Percentiles rank a stretch among this genome's conserved stretches.
Evolutionary conservation across 2,113 vertebrate genomes (phyloP).

Genomic region (Calyptomena viridis): DNA sequence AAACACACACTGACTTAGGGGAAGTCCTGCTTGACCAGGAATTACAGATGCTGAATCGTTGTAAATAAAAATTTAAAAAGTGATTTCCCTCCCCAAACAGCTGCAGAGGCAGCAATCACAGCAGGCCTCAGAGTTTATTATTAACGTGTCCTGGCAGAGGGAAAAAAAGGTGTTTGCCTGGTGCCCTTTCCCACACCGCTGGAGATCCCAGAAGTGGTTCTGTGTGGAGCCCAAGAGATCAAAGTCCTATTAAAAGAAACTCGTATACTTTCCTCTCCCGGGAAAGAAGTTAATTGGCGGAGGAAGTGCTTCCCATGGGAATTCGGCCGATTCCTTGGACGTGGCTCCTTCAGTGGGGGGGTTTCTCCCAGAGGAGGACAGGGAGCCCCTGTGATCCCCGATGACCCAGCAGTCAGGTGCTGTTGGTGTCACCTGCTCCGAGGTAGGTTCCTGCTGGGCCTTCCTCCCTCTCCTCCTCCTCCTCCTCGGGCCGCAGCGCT

Average conservation of each 20-base stretch:
- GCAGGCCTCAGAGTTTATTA: not conserved
- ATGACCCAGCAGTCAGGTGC: not conserved
- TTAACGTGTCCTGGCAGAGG: not conserved
- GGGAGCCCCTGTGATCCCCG: not conserved
- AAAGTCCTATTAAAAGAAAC: slow-evolving; percentile 56
- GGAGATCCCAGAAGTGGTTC: not conserved
- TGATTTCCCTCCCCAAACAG: not conserved
- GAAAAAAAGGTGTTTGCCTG: not conserved
- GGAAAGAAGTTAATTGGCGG: not conserved
- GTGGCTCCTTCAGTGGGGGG: not conserved
- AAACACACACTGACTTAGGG: not conserved
- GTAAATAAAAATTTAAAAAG: not conserved
- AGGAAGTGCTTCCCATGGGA: not conserved
- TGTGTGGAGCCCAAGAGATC: not conserved
- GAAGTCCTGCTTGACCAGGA: not conserved
- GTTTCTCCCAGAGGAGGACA: not conserved
- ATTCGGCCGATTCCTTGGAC: not conserved
- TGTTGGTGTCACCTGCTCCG: not conserved
- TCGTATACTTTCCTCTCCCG: not conserved
- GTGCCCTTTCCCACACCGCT: slow-evolving; percentile 3
- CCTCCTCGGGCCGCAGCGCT: not conserved
- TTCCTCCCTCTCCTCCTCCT: not conserved
- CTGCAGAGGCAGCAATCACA: not conserved
- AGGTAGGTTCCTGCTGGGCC: slow-evolving; percentile 1
- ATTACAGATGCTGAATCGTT: not conserved